These are phyloP conservation scores for Polypedilum vanderplanki DNA, from an alignment of 1,140 invertebrate genomes.

Conservation along the genomic window DNA sequence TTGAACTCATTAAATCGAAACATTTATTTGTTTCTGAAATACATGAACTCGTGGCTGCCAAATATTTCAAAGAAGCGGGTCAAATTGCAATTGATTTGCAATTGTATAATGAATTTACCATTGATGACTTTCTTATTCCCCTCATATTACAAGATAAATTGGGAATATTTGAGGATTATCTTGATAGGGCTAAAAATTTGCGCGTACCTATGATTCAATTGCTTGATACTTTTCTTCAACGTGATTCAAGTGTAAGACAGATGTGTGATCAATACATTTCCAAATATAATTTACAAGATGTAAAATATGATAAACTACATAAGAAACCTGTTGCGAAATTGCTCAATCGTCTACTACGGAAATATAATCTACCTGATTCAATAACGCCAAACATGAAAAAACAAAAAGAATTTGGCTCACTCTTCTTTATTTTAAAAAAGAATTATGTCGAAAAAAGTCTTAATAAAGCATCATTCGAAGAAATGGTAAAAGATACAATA, in stretches of 20 bases:
- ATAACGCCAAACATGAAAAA: slow-evolving; percentile 53
- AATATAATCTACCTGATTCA: slow-evolving; percentile 51
- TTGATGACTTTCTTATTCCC: slow-evolving; percentile 59
- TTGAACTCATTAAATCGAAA: slow-evolving; percentile 48
- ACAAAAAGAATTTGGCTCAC: slow-evolving; percentile 51
- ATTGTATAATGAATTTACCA: slow-evolving; percentile 51
- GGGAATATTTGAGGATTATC: slow-evolving; percentile 55
- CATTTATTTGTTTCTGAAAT: slow-evolving; percentile 50
- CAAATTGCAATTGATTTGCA: slow-evolving; percentile 49
- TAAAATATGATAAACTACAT: slow-evolving; percentile 49
- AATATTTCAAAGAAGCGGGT: slow-evolving; percentile 57
- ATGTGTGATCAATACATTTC: slow-evolving; percentile 45
- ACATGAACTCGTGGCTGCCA: slow-evolving; percentile 46
- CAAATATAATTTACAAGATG: slow-evolving; percentile 47
- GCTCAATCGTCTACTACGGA: slow-evolving; percentile 52
- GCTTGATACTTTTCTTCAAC: slow-evolving; percentile 53
- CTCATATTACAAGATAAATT: slow-evolving; percentile 64
- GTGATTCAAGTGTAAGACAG: slow-evolving; percentile 41
- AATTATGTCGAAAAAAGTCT: slow-evolving; percentile 52
- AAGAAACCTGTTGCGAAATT: slow-evolving; percentile 52
- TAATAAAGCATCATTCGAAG: slow-evolving; percentile 54
- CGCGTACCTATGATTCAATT: slow-evolving; percentile 53
- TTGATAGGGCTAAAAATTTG: slow-evolving; percentile 48
- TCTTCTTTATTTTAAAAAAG: slow-evolving; percentile 56
- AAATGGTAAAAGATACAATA: slow-evolving; percentile 56